Conservation (phyloP, 1,140 invertebrate genomes). For the Odontomachus brunneus region DNA sequence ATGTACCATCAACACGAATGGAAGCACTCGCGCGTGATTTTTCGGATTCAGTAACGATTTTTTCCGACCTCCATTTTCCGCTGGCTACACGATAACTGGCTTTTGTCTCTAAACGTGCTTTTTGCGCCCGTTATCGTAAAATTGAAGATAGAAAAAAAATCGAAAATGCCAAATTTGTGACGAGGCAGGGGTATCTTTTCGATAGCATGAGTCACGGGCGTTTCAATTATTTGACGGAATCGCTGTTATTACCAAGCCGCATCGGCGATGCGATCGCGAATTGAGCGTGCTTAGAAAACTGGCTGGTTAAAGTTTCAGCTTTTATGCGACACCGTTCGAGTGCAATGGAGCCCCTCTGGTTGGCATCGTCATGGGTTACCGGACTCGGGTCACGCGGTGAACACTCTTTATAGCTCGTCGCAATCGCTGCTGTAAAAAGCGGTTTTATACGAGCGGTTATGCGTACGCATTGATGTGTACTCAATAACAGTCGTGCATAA, state of each 20-base stretch:
- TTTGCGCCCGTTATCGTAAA: not conserved
- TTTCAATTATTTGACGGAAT: conserved; percentile 45
- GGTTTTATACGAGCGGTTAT: conserved; percentile 35
- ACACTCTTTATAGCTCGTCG: conserved; percentile 26
- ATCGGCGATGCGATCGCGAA: not conserved
- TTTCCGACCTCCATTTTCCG: not conserved
- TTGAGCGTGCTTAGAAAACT: not conserved
- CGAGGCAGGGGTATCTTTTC: not conserved
- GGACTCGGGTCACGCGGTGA: conserved; percentile 6
- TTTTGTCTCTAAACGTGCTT: conserved; percentile 42
- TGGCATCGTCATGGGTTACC: conserved; percentile 8
- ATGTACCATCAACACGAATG: not conserved
- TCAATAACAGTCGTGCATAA: conserved; percentile 28
- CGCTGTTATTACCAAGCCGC: conserved; percentile 23
- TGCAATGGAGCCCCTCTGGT: conserved; percentile 18
- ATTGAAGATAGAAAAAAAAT: not conserved
- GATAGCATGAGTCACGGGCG: conserved; percentile 9
- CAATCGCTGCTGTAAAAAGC: conserved; percentile 28
- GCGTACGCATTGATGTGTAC: conserved; percentile 29
- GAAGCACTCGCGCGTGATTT: not conserved
- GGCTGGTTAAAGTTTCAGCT: conserved; percentile 23
- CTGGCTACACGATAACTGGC: not conserved
- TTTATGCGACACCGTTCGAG: conserved; percentile 31
- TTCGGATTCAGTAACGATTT: not conserved
- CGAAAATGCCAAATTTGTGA: not conserved